Conservation (phyloP, 2,888 invertebrate species). For the Nycteola revayana region DNA sequence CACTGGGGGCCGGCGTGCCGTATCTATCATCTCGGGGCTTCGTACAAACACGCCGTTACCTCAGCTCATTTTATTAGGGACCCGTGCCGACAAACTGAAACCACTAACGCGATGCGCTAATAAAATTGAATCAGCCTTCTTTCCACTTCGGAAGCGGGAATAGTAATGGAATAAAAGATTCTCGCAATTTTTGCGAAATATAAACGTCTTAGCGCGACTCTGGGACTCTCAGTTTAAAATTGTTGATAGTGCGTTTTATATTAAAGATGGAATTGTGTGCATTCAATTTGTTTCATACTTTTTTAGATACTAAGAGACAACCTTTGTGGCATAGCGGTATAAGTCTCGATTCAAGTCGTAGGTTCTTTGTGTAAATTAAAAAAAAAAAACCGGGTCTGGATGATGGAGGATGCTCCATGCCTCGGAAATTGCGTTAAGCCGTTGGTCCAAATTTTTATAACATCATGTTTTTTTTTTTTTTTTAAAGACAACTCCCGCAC, state of each 20-base stretch:
- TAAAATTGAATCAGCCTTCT: conserved; percentile 47
- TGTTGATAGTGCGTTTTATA: not conserved
- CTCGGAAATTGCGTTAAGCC: too few relatives aligned
- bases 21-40: conserved; percentile 72
- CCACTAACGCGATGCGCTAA: conserved; percentile 58
- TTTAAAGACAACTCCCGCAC: too few relatives aligned
- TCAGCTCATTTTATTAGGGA: conserved; percentile 75
- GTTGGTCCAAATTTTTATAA: too few relatives aligned
- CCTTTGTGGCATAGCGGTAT: too few relatives aligned
- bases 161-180: conserved; percentile 29
- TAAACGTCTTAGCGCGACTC: not conserved
- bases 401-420: too few relatives aligned
- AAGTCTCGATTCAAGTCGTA: too few relatives aligned
- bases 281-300: not conserved
- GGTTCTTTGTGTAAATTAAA: too few relatives aligned
- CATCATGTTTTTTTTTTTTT: too few relatives aligned
- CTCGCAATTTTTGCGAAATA: conserved; percentile 10
- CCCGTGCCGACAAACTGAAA: conserved; percentile 47
- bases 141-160: conserved; percentile 35
- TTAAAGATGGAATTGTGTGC: not conserved
- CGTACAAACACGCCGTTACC: conserved; percentile 74
- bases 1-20: conserved; percentile 57
- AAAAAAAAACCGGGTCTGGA: too few relatives aligned
- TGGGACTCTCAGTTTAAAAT: not conserved
- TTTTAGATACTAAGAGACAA: not conserved